Conservation (phyloP, 2,888 invertebrate species). For the Conistra vaccinii region DNA sequence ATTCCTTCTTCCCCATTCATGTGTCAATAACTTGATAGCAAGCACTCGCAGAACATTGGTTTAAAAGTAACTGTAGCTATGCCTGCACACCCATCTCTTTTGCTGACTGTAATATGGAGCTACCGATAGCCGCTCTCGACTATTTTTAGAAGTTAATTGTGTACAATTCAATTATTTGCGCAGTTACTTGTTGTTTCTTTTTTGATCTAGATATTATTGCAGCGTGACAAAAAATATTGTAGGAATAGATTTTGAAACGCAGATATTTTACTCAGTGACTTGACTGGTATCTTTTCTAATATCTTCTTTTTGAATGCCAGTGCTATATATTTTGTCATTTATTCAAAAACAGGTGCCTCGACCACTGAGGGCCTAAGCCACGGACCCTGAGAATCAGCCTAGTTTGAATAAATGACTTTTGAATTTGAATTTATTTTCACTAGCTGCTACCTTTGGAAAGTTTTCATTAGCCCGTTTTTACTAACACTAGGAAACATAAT, state of each 20-base stretch:
- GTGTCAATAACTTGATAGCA: background rate
- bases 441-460: background rate
- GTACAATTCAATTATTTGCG: constrained; percentile 49
- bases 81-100: background rate
- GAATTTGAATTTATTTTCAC: too few species aligned
- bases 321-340: background rate
- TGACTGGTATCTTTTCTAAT: too few species aligned
- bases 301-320: too few species aligned
- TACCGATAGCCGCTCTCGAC: constrained; percentile 14
- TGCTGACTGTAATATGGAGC: background rate
- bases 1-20: background rate
- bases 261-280: background rate
- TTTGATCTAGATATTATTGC: constrained; percentile 21
- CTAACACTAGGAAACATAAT: background rate
- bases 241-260: constrained; percentile 13
- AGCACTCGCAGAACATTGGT: background rate
- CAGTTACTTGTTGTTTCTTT: constrained; percentile 3
- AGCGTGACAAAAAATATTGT: constrained; percentile 27
- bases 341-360: too few species aligned
- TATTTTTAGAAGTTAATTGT: constrained; percentile 52
- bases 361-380: too few species aligned
- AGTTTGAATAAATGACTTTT: too few species aligned
- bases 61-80: background rate
- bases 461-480: background rate
- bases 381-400: too few species aligned